These are phyloP conservation scores for Dromaius novaehollandiae DNA, from an alignment of 2,113 vertebrate genomes.

Conservation along the genomic window DNA sequence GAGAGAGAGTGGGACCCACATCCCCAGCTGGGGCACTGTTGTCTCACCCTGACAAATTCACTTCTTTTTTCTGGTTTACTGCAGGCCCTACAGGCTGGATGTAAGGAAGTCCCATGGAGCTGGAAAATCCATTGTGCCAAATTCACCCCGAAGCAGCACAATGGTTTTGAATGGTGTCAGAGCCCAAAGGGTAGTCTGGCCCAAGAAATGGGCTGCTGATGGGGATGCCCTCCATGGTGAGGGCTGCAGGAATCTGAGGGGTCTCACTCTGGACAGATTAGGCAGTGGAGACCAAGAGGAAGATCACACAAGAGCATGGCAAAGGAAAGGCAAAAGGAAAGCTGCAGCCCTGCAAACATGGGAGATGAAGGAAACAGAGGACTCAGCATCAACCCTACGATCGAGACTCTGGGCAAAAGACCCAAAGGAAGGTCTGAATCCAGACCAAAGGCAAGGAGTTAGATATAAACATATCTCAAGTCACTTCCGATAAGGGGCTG, in stretches of 20 bases:
- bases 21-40: background rate
- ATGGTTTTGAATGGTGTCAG: background rate
- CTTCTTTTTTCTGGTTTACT: background rate
- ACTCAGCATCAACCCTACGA: background rate
- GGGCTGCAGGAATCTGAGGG: background rate
- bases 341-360: background rate
- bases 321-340: background rate
- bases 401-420: accelerated
- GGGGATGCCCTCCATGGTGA: background rate
- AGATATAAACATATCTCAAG: background rate
- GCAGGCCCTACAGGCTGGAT: background rate
- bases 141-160: background rate
- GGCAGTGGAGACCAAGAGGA: background rate
- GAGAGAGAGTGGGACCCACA: background rate
- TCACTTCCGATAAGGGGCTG: background rate
- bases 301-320: background rate
- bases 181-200: too few species aligned
- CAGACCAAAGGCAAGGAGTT: background rate
- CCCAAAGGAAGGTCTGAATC: background rate
- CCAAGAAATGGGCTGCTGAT: background rate
- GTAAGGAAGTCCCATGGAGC: background rate
- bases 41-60: too few species aligned
- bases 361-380: background rate
- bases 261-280: background rate
- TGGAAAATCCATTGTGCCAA: background rate